Conservation (phyloP, 2,113 vertebrate species). For the Platichthys flesus region DNA sequence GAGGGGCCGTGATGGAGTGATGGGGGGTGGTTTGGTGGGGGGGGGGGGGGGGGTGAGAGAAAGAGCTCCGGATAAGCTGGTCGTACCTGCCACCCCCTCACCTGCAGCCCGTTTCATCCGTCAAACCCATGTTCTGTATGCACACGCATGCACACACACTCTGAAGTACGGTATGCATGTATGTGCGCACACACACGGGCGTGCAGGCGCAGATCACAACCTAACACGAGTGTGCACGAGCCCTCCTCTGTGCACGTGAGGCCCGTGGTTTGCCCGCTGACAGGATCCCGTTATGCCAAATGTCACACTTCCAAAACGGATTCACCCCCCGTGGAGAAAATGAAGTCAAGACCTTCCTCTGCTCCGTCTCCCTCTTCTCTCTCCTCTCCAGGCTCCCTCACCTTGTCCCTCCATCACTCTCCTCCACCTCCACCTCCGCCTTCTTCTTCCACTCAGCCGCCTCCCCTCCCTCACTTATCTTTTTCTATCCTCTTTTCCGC, state of each 20-base stretch:
- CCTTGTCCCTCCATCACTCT: constrained; percentile 53
- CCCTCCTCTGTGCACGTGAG: constrained; percentile 17
- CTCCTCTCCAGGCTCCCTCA: constrained; percentile 38
- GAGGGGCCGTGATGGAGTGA: constrained; percentile 40
- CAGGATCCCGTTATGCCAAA: constrained; percentile 74
- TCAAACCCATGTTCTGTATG: constrained; percentile 2
- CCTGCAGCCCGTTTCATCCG: constrained; percentile 43
- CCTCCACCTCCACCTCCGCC: constrained; percentile 27
- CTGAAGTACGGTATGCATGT: background rate
- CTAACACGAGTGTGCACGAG: constrained; percentile 49
- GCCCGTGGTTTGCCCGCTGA: constrained; percentile 54
- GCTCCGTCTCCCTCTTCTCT: constrained; percentile 24
- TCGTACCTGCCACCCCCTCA: constrained; percentile 19
- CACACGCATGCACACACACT: background rate
- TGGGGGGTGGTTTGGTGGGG: too few species aligned
- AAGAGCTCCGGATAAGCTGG: constrained; percentile 26
- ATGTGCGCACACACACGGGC: background rate
- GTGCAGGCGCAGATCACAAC: constrained; percentile 1
- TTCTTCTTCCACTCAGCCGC: constrained; percentile 46
- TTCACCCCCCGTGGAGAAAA: constrained; percentile 68
- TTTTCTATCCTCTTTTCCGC: constrained; percentile 72
- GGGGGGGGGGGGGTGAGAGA: background rate
- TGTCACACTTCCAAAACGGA: constrained; percentile 78
- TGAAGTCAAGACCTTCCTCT: constrained; percentile 67
- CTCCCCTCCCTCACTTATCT: constrained; percentile 58